Base-by-base conservation (phyloP, 2,797 vertebrate species). In the Paramormyrops hopkinsi region DNA sequence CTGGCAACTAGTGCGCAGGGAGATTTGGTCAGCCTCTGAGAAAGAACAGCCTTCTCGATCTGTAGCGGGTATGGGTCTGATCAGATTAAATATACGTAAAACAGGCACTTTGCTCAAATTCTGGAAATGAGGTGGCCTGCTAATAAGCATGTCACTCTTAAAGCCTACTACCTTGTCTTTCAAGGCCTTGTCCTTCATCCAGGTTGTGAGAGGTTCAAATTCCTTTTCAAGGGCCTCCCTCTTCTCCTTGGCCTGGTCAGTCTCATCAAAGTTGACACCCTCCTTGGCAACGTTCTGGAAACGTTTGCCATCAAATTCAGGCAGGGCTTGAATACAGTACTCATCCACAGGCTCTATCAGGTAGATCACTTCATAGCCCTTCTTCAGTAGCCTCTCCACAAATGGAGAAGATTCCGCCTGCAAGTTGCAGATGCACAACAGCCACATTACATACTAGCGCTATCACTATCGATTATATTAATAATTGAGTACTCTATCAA, bases 211-310 rank as follows among this genome's bases (percentile, higher is more conserved):
- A 41, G 98, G 99, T 83, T 99, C 98, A 17, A 94, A 99, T 62
- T 98, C 98, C 91, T 99, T 99, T 94, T 99, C 98, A 92, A 97
- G 90, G 12, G 96, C 94, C 93, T 99, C 98, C 48, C 97, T 96
- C 90, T 93, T 97, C 93, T 99, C 98, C 92, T 99, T 99, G 65
- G 96, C 96, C 91, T 98, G 98, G 0, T 99, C 98, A 53, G 97
- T 98, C 95, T 99, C 98, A 1, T 99, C 97, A 90, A 99, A 99
- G 76, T 98, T 98, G 48, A 99, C 94, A 0, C 99, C 99, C 93
- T 99, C 99, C 93, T 99, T 99, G 6, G 99, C 98, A 90, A 99
- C 97, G 0, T 99, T 99, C 94, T 99, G 98, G 94, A 99, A 99
- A 86, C 98, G 97, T 92, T 99, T 99, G 62, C 98, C 98, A 17